These are phyloP conservation scores for Orientallactaga sibirica DNA, from an alignment of 2,797 vertebrate genomes.

Conservation along the genomic window DNA sequence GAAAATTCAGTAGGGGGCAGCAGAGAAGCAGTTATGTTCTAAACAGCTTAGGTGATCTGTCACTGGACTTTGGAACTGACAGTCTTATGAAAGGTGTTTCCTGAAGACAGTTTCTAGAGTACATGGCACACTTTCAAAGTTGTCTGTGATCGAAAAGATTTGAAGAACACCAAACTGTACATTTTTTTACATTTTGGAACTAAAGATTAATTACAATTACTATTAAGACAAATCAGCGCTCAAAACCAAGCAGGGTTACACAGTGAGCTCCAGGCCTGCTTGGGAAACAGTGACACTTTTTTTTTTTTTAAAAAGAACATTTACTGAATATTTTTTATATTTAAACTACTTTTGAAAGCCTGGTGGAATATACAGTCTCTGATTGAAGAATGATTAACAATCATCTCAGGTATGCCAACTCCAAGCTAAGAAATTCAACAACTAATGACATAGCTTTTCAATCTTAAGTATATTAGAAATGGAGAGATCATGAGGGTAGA, in stretches of 20 bases:
- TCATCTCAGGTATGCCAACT: background rate
- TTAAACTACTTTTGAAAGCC: slow-evolving; percentile 21
- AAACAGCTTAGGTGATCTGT: background rate
- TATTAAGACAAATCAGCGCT: slow-evolving; percentile 13
- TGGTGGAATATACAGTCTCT: background rate
- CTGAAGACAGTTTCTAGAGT: background rate
- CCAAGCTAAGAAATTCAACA: slow-evolving; percentile 17
- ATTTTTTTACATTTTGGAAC: slow-evolving; percentile 27
- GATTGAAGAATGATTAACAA: background rate
- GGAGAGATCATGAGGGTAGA: background rate
- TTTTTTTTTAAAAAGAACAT: no score
- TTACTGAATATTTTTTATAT: background rate
- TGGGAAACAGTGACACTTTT: no score
- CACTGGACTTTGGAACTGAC: background rate
- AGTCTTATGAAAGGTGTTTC: background rate
- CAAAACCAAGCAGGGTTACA: no score
- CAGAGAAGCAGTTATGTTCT: background rate
- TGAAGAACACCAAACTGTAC: background rate
- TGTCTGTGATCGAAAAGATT: background rate
- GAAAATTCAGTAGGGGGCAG: slow-evolving; percentile 31
- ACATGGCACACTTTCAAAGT: slow-evolving; percentile 19
- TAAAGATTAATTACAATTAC: slow-evolving; percentile 54
- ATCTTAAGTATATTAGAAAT: slow-evolving; percentile 48
- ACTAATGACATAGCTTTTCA: slow-evolving; percentile 11
- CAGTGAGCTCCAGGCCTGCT: no score